A percentile compares a stretch with the other conserved stretches of the same genome.
Evolutionary conservation across 2,113 vertebrate species (phyloP).

Genomic region (Coregonus clupeaformis): DNA sequence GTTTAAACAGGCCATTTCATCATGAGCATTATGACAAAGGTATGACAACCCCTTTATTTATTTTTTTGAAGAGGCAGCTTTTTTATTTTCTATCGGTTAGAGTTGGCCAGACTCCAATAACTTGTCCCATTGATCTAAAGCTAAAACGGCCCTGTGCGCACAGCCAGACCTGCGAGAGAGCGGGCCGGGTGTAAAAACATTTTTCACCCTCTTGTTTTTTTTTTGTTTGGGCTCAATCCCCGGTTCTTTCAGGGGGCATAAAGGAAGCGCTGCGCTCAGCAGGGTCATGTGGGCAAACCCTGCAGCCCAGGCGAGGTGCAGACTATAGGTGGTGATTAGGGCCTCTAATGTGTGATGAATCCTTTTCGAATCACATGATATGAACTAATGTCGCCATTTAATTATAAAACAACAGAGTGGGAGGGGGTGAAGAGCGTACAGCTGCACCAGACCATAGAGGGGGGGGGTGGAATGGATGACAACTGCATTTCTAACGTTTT

Average conservation of each 20-base stretch:
- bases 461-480: constrained; percentile 84
- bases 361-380: constrained; percentile 85
- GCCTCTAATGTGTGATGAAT: constrained; percentile 81
- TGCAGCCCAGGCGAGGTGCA: constrained; percentile 75
- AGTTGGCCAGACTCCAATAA: constrained; percentile 83
- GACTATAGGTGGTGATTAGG: constrained; percentile 87
- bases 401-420: constrained; percentile 83
- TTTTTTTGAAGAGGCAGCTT: constrained; percentile 72
- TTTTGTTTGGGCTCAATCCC: constrained; percentile 90
- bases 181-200: constrained; percentile 78
- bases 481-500: constrained; percentile 77
- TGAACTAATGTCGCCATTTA: constrained; percentile 87
- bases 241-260: constrained; percentile 82
- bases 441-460: constrained; percentile 62
- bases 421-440: constrained; percentile 60
- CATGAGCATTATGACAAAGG: constrained; percentile 42
- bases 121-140: constrained; percentile 79
- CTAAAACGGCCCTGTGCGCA: constrained; percentile 62
- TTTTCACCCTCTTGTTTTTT: constrained; percentile 81
- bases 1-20: constrained; percentile 16
- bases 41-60: constrained; percentile 44
- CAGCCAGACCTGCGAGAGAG: constrained; percentile 49
- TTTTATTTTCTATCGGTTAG: constrained; percentile 67
- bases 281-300: constrained; percentile 83
- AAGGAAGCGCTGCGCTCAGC: constrained; percentile 91